Conservation (phyloP, 2,797 vertebrate species). For the Philypnodon macrostomus region DNA sequence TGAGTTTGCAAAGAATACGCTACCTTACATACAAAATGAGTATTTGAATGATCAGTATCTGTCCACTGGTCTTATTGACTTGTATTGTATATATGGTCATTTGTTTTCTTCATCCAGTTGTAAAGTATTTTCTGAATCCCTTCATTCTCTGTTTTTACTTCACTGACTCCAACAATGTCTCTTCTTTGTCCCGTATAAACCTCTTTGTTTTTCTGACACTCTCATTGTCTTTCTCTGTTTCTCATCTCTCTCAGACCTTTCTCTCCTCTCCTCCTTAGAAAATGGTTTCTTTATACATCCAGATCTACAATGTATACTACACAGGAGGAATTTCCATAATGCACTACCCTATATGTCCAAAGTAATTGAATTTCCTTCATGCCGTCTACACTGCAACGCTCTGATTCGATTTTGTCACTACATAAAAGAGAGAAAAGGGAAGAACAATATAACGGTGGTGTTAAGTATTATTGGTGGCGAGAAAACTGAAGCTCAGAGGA, state of each 20-base stretch:
- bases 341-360: constrained; percentile 36
- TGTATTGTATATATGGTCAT: background rate
- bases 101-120: background rate
- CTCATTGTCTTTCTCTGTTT: constrained; percentile 8
- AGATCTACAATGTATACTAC: constrained; percentile 38
- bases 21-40: too few species aligned
- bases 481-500: constrained; percentile 36
- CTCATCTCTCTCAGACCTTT: constrained; percentile 16
- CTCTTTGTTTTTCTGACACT: background rate
- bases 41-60: too few species aligned
- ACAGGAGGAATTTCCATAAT: constrained; percentile 52
- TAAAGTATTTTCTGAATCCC: background rate
- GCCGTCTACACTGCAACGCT: constrained; percentile 36
- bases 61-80: background rate
- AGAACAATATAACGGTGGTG: constrained; percentile 34
- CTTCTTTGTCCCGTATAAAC: background rate
- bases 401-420: constrained; percentile 51
- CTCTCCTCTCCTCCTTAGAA: constrained; percentile 3
- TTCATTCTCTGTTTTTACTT: background rate
- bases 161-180: background rate
- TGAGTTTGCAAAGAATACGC: too few species aligned
- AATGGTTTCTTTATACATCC: constrained; percentile 17
- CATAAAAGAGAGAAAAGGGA: constrained; percentile 33
- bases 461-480: constrained; percentile 43
- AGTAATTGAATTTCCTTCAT: constrained; percentile 60